Evolutionary conservation across 2,113 vertebrate species (phyloP).

Genomic region (Ictalurus furcatus): DNA sequence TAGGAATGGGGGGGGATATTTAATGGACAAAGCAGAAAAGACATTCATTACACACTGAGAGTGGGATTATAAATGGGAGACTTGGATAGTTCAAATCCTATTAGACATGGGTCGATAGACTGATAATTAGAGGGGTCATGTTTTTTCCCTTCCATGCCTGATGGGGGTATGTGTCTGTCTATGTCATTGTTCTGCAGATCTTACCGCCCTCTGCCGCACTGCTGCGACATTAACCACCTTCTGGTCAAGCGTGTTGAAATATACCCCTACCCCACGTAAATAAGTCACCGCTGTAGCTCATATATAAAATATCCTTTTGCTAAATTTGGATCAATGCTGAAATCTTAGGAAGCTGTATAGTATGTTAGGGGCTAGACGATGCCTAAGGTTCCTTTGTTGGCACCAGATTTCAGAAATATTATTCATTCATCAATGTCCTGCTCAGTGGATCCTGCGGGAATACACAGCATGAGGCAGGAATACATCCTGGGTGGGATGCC

Average conservation of each 20-base stretch:
- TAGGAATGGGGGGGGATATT: neutral
- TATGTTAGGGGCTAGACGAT: neutral
- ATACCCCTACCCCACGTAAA: neutral
- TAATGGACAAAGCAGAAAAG: slow-evolving; percentile 17
- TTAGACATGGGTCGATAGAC: slow-evolving; percentile 62
- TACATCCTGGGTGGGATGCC: neutral
- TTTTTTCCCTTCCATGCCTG: slow-evolving; percentile 49
- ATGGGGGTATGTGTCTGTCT: slow-evolving; percentile 50
- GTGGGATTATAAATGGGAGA: slow-evolving; percentile 58
- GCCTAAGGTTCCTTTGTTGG: neutral
- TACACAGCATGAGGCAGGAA: neutral
- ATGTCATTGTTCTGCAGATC: slow-evolving; percentile 45
- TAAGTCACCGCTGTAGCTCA: neutral
- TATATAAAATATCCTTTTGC: neutral
- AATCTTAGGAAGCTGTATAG: neutral
- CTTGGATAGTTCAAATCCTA: slow-evolving; percentile 63
- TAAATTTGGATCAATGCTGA: neutral
- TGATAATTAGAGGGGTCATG: slow-evolving; percentile 64
- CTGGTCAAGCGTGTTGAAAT: neutral
- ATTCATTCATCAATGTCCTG: neutral
- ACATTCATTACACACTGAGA: slow-evolving; percentile 37
- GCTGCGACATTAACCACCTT: slow-evolving; percentile 32
- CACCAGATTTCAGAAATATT: neutral
- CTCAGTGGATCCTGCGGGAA: neutral
- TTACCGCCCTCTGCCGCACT: slow-evolving; percentile 58